Evolutionary conservation across 2,113 vertebrate species (phyloP).

Genomic region (Spilogale gracilis): DNA sequence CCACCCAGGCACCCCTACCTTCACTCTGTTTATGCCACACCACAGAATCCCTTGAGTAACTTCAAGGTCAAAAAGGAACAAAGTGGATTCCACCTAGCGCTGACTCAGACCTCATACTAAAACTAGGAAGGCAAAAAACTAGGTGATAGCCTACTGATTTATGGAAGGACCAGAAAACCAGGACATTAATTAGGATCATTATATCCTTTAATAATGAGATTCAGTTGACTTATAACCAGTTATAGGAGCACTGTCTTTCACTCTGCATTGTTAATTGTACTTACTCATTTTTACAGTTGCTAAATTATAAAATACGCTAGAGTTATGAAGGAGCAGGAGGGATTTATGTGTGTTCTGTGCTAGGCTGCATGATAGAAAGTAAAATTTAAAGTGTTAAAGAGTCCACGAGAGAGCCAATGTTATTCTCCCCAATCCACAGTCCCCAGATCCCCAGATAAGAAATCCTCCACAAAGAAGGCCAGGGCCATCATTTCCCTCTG

Average conservation of each 20-base stretch:
- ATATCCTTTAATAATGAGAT: slow-evolving; percentile 82
- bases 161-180: slow-evolving; percentile 71
- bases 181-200: slow-evolving; percentile 82
- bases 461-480: not conserved
- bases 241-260: slow-evolving; percentile 75
- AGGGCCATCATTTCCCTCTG: not conserved
- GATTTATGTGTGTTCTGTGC: slow-evolving; percentile 69
- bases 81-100: slow-evolving; percentile 44
- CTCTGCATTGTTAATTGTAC: slow-evolving; percentile 81
- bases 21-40: not conserved
- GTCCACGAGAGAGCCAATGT: not conserved
- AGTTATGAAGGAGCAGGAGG: slow-evolving; percentile 65
- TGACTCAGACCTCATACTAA: slow-evolving; percentile 51
- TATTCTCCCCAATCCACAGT: not conserved
- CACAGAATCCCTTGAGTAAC: not conserved
- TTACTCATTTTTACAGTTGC: slow-evolving; percentile 85
- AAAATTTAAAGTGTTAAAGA: slow-evolving; percentile 60
- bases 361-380: not conserved
- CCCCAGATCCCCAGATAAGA: not conserved
- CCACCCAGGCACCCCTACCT: not conserved
- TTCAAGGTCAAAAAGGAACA: slow-evolving; percentile 68
- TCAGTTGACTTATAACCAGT: slow-evolving; percentile 79
- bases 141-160: slow-evolving; percentile 69
- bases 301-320: slow-evolving; percentile 75
- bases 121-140: slow-evolving; percentile 52